phyloP scores from a whole-genome alignment of 2,888 invertebrate genomes.

The Anodontia alba region DNA sequence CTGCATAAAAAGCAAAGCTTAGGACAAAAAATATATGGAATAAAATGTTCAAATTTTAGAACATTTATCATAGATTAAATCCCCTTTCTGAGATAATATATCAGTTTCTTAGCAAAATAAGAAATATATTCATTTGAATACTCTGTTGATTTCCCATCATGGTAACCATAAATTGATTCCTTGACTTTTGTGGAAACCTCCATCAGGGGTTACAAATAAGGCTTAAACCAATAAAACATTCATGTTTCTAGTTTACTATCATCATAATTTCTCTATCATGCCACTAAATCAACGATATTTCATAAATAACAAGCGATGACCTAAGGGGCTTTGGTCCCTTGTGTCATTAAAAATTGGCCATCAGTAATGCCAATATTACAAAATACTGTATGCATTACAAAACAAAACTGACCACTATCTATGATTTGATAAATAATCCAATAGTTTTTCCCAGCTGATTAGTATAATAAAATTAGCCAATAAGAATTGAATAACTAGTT shows the following conservation, averaged over 20 bases:
- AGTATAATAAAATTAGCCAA: slow-evolving; percentile 7
- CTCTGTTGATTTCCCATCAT: too few relatives aligned
- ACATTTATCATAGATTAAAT: too few relatives aligned
- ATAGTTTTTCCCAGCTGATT: slow-evolving; percentile 17
- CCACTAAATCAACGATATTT: slow-evolving; percentile 12
- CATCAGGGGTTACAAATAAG: slow-evolving; percentile 9
- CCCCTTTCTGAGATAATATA: too few relatives aligned
- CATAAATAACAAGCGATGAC: slow-evolving; percentile 18
- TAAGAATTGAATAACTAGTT: slow-evolving; percentile 14
- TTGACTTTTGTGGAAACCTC: not conserved
- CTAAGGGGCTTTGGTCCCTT: slow-evolving; percentile 12
- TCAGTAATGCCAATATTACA: slow-evolving; percentile 9
- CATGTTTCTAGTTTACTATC: slow-evolving; percentile 12
- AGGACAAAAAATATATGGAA: too few relatives aligned
- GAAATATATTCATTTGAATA: too few relatives aligned
- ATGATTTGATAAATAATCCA: slow-evolving; percentile 18
- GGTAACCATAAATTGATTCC: not conserved
- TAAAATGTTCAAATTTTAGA: too few relatives aligned
- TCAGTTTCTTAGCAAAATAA: too few relatives aligned
- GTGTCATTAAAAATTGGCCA: slow-evolving; percentile 9
- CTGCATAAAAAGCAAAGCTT: too few relatives aligned
- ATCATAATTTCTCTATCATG: slow-evolving; percentile 9
- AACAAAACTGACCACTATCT: slow-evolving; percentile 8
- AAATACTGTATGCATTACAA: slow-evolving; percentile 13
- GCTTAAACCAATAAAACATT: slow-evolving; percentile 16